Percentiles rank a stretch among this genome's conserved stretches.
Evolutionary conservation across 1,140 invertebrate species (phyloP).

Genomic region (Radopholus similis): DNA sequence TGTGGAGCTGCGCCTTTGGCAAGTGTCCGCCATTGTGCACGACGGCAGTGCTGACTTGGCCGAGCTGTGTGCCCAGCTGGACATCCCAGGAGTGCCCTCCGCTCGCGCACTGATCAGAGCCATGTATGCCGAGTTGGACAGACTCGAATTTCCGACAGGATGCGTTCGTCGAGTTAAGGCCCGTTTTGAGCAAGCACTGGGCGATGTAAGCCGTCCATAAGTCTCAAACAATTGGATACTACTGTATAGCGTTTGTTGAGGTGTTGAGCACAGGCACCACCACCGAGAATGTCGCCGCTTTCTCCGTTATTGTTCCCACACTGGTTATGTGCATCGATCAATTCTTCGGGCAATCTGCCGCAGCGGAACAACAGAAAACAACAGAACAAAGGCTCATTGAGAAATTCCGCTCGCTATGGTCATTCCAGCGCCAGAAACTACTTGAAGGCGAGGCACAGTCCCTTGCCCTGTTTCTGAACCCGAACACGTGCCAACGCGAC

Average conservation of each 20-base stretch:
- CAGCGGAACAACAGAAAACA: not conserved
- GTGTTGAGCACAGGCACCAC: not conserved
- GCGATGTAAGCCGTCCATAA: not conserved
- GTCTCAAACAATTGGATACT: not conserved
- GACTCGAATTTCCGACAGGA: not conserved
- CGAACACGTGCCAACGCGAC: not conserved
- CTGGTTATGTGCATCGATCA: not conserved
- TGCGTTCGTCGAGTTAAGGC: not conserved
- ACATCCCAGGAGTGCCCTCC: conserved; percentile 7
- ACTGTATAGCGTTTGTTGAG: not conserved
- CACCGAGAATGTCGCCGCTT: not conserved
- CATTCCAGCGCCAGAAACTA: conserved; percentile 9
- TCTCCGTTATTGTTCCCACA: not conserved
- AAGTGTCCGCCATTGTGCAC: conserved; percentile 18
- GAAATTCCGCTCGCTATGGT: not conserved
- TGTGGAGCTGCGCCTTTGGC: conserved; percentile 3
- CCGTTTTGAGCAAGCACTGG: conserved; percentile 8
- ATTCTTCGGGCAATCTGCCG: not conserved
- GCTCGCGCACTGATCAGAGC: not conserved
- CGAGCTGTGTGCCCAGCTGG: conserved; percentile 4
- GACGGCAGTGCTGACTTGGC: conserved; percentile 6
- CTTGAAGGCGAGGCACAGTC: not conserved
- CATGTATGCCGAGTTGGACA: conserved; percentile 13
- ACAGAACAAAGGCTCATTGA: not conserved
- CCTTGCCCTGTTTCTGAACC: conserved; percentile 15